These are phyloP conservation scores for Plagodis pulveraria DNA, from an alignment of 2,888 invertebrate genomes.

Conservation along the genomic window DNA sequence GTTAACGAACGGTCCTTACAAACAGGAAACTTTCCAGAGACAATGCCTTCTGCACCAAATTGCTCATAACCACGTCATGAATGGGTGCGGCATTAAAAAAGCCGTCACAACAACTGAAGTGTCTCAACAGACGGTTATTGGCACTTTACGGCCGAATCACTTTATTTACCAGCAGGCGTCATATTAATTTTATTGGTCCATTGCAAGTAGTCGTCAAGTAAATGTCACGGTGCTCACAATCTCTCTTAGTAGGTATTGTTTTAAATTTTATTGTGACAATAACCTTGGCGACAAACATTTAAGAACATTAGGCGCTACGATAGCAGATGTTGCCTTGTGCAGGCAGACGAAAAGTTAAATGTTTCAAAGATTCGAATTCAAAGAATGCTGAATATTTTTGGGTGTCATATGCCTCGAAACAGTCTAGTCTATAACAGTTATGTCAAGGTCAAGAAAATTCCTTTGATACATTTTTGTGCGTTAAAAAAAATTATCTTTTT, in stretches of 20 bases:
- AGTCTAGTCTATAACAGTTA: too few species aligned
- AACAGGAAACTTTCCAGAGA: neutral
- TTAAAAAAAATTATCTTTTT: too few species aligned
- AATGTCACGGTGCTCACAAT: slow-evolving; percentile 38
- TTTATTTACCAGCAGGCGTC: slow-evolving; percentile 71
- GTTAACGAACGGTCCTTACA: neutral
- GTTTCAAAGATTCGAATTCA: neutral
- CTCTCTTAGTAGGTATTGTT: slow-evolving; percentile 24
- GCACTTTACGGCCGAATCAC: slow-evolving; percentile 61
- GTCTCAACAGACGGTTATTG: slow-evolving; percentile 32
- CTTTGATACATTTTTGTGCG: too few species aligned
- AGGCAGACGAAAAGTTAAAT: slow-evolving; percentile 8
- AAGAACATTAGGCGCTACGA: slow-evolving; percentile 8
- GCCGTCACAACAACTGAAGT: slow-evolving; percentile 25
- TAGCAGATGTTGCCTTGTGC: slow-evolving; percentile 11
- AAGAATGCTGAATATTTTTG: too few species aligned
- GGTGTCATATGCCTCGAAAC: too few species aligned
- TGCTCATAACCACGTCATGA: slow-evolving; percentile 18
- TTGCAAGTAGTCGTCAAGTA: slow-evolving; percentile 48
- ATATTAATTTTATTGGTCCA: slow-evolving; percentile 63
- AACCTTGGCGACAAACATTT: slow-evolving; percentile 26
- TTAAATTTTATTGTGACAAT: slow-evolving; percentile 33
- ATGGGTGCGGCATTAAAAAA: slow-evolving; percentile 25
- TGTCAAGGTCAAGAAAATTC: too few species aligned
- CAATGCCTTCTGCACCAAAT: neutral